Conservation (phyloP, 2,113 vertebrate genomes). For the Rissa tridactyla region DNA sequence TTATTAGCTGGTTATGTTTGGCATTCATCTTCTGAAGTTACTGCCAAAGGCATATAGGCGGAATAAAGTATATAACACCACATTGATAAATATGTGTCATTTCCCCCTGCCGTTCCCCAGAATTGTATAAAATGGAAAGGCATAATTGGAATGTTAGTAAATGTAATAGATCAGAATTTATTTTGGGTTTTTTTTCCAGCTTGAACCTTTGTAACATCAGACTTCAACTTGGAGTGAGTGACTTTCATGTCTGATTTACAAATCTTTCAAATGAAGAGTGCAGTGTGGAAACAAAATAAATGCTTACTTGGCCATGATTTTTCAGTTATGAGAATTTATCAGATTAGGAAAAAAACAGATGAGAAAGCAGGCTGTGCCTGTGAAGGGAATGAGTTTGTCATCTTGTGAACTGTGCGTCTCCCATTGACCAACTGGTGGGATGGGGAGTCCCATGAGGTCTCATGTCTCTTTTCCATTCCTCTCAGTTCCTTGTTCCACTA, state of each 20-base stretch:
- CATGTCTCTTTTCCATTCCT: neutral
- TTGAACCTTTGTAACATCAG: neutral
- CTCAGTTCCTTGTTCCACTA: neutral
- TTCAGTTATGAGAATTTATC: neutral
- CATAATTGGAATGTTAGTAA: neutral
- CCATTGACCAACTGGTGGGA: neutral
- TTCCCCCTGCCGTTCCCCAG: neutral
- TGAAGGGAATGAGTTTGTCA: neutral
- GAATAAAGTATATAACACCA: neutral
- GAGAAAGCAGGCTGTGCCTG: neutral
- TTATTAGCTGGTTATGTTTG: neutral
- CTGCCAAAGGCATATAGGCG: neutral
- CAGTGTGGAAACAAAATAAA: neutral
- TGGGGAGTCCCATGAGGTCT: neutral
- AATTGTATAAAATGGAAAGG: neutral
- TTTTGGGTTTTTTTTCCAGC: neutral
- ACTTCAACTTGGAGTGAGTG: neutral
- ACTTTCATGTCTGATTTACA: neutral
- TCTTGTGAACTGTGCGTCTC: neutral
- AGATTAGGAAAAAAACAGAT: neutral
- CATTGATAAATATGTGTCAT: neutral
- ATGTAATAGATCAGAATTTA: neutral
- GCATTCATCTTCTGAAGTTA: constrained; percentile 1
- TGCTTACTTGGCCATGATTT: neutral
- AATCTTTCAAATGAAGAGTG: neutral